These are phyloP conservation scores for Zaprionus obscuricornis DNA, from an alignment of 2,888 invertebrate species.

Conservation along the genomic window DNA sequence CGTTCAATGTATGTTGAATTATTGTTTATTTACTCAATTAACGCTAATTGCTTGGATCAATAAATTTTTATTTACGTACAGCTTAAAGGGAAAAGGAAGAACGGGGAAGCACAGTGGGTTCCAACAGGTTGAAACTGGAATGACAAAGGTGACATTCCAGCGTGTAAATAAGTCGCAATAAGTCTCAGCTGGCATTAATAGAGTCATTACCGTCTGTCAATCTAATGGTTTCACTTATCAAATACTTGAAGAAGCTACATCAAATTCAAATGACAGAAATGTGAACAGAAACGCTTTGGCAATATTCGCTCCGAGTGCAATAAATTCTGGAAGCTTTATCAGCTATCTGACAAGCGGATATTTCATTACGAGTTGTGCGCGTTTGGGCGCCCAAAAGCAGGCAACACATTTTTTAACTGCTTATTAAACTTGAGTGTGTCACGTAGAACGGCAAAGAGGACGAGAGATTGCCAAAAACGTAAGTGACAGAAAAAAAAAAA, in stretches of 20 bases:
- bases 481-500: not conserved
- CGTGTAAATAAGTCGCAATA: conserved; percentile 59
- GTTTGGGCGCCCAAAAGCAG: conserved; percentile 37
- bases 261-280: conserved; percentile 58
- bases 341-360: conserved; percentile 63
- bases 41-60: conserved; percentile 72
- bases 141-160: conserved; percentile 13
- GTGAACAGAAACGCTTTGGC: conserved; percentile 52
- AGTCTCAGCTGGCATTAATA: conserved; percentile 62
- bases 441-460: conserved; percentile 40
- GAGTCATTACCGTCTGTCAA: conserved; percentile 71
- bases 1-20: conserved; percentile 57
- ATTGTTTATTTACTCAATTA: conserved; percentile 75
- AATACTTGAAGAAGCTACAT: conserved; percentile 50
- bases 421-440: conserved; percentile 64
- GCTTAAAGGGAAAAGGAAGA: conserved; percentile 34
- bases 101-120: conserved; percentile 1
- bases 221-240: conserved; percentile 56
- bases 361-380: conserved; percentile 44
- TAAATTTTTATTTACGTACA: conserved; percentile 69
- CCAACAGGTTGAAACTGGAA: conserved; percentile 20
- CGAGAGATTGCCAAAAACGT: not conserved
- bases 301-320: conserved; percentile 37
- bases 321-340: conserved; percentile 63
- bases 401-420: conserved; percentile 62